Evolutionary conservation across 2,888 invertebrate genomes (phyloP).

Genomic region (Helicoverpa assulta): DNA sequence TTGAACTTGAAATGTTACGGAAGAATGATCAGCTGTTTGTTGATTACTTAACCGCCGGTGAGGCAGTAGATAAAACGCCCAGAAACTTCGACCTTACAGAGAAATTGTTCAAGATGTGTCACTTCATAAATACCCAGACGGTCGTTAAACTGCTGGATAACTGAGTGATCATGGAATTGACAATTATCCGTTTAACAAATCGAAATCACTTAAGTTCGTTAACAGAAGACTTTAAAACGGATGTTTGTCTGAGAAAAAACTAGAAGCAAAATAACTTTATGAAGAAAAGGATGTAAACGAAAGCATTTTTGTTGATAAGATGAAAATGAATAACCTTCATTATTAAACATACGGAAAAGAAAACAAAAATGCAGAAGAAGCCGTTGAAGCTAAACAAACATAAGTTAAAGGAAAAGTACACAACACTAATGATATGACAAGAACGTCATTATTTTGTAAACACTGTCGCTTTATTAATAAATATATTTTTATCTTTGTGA

Average conservation of each 20-base stretch:
- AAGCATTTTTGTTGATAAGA: slow-evolving; percentile 31
- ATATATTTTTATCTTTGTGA: slow-evolving; percentile 34
- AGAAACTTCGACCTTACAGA: slow-evolving; percentile 42
- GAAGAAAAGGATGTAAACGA: slow-evolving; percentile 28
- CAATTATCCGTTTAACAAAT: slow-evolving; percentile 61
- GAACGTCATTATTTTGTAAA: slow-evolving; percentile 43
- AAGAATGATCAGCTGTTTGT: slow-evolving; percentile 58
- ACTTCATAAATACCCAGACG: slow-evolving; percentile 44
- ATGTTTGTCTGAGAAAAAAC: slow-evolving; percentile 34
- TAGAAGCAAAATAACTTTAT: slow-evolving; percentile 25
- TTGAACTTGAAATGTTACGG: slow-evolving; percentile 70
- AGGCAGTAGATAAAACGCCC: slow-evolving; percentile 26
- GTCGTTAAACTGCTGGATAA: slow-evolving; percentile 49
- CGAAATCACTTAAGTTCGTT: slow-evolving; percentile 63
- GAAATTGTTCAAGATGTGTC: slow-evolving; percentile 42
- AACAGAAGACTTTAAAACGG: slow-evolving; percentile 46
- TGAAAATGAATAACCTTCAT: slow-evolving; percentile 35
- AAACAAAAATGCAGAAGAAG: slow-evolving; percentile 43
- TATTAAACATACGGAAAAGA: slow-evolving; percentile 29
- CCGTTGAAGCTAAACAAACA: slow-evolving; percentile 40
- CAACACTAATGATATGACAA: slow-evolving; percentile 20
- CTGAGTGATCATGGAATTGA: slow-evolving; percentile 53
- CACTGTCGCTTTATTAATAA: slow-evolving; percentile 28
- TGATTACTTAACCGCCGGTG: slow-evolving; percentile 41
- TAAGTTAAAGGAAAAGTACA: slow-evolving; percentile 36